Percentiles rank a stretch among this genome's conserved stretches.
These are phyloP conservation scores for Phyllopteryx taeniolatus DNA, from an alignment of 2,113 vertebrate genomes.

Conservation along the genomic window DNA sequence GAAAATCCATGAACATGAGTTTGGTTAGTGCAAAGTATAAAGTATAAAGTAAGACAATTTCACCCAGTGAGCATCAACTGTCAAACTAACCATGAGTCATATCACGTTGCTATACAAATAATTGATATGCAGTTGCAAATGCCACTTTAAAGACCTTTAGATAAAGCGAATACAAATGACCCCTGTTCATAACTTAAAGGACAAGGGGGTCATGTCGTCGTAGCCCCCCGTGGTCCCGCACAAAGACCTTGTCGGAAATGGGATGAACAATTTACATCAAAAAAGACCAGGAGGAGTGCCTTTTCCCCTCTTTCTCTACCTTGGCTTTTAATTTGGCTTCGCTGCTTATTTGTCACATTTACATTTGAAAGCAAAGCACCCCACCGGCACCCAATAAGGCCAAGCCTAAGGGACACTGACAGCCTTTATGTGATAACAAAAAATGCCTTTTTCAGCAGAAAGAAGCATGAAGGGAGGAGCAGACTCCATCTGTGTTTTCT, in stretches of 20 bases:
- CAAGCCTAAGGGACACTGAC: slow-evolving; percentile 26
- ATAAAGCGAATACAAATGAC: background rate
- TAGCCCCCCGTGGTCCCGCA: background rate
- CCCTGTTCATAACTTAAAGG: background rate
- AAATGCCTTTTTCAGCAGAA: slow-evolving; percentile 32
- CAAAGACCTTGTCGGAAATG: background rate
- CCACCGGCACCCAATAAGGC: slow-evolving; percentile 14
- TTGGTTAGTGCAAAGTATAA: too few relatives aligned
- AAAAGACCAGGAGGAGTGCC: background rate
- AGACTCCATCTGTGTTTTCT: slow-evolving; percentile 43
- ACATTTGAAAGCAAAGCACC: slow-evolving; percentile 53
- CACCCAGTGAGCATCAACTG: too few relatives aligned
- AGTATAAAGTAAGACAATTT: too few relatives aligned
- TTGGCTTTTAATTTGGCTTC: slow-evolving; percentile 41
- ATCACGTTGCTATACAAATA: too few relatives aligned
- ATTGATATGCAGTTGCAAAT: too few relatives aligned
- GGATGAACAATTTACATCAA: slow-evolving; percentile 4
- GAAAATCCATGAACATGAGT: too few relatives aligned
- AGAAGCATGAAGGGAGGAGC: slow-evolving; percentile 16
- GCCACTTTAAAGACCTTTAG: background rate
- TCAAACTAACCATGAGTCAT: too few relatives aligned
- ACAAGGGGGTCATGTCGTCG: background rate
- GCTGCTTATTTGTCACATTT: slow-evolving; percentile 49
- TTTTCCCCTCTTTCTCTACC: slow-evolving; percentile 7
- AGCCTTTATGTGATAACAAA: slow-evolving; percentile 44